phyloP scores from a whole-genome alignment of 1,140 invertebrate species.

The Drosophila saltans region DNA sequence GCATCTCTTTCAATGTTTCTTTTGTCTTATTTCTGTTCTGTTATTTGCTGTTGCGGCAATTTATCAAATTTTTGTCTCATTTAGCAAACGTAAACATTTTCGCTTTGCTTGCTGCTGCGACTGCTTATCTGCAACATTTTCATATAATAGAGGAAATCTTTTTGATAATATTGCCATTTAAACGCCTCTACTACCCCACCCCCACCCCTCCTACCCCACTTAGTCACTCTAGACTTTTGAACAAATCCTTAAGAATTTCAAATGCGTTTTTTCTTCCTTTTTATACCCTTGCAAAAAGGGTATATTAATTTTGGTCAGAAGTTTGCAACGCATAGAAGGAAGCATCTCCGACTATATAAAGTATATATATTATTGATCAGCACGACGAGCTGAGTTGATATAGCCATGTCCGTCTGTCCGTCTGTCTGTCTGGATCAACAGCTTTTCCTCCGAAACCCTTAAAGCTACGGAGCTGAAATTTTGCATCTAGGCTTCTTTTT shows the following conservation, averaged over 20 bases:
- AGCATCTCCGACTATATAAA: too few relatives aligned
- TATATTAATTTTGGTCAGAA: too few relatives aligned
- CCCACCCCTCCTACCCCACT: not conserved
- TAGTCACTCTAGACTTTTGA: not conserved
- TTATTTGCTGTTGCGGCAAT: conserved; percentile 34
- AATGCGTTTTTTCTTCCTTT: conserved; percentile 11
- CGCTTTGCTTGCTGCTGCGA: not conserved
- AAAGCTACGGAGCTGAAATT: too few relatives aligned
- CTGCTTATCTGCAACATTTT: conserved; percentile 5
- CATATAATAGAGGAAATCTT: conserved; percentile 17
- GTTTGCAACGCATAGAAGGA: too few relatives aligned
- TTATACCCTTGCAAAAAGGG: too few relatives aligned
- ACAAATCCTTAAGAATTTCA: conserved; percentile 16
- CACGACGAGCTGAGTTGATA: too few relatives aligned
- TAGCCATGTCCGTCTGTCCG: too few relatives aligned
- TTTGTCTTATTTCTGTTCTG: conserved; percentile 7
- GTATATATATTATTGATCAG: too few relatives aligned
- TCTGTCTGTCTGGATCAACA: too few relatives aligned
- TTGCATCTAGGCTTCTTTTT: too few relatives aligned
- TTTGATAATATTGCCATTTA: conserved; percentile 48
- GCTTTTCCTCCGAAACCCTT: too few relatives aligned
- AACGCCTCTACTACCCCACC: conserved; percentile 22
- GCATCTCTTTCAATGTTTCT: conserved; percentile 6
- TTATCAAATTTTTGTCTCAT: conserved; percentile 80
- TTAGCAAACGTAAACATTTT: conserved; percentile 64